Conservation (phyloP, 2,888 invertebrate species). For the Dicycla oo region DNA sequence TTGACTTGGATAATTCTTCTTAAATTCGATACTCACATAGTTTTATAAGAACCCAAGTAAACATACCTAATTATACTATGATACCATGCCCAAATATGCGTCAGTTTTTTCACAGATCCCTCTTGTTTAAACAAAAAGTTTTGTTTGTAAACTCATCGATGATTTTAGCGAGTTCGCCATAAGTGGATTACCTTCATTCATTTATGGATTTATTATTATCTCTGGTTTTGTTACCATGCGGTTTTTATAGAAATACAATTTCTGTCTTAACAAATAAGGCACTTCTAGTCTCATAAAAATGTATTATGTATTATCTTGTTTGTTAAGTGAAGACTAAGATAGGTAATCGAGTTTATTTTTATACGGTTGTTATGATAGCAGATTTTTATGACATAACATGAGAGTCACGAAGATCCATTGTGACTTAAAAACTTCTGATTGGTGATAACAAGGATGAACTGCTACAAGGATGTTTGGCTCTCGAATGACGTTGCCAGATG, state of each 20-base stretch:
- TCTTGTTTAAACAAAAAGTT: slow-evolving; percentile 17
- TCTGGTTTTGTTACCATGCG: slow-evolving; percentile 3
- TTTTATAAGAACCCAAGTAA: slow-evolving; percentile 2
- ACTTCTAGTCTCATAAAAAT: slow-evolving; percentile 7
- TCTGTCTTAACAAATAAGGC: slow-evolving; percentile 18
- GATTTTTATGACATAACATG: slow-evolving; percentile 25
- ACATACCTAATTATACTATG: neutral
- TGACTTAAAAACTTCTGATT: neutral
- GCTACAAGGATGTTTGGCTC: neutral
- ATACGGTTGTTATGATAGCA: slow-evolving; percentile 8
- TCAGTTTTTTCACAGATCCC: neutral
- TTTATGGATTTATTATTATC: slow-evolving; percentile 5
- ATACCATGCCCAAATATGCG: slow-evolving; percentile 7
- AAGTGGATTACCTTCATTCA: slow-evolving; percentile 22
- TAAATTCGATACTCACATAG: neutral
- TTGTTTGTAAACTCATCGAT: slow-evolving; percentile 32
- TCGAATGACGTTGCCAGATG: neutral
- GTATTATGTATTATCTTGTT: slow-evolving; percentile 39
- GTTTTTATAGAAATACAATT: slow-evolving; percentile 5
- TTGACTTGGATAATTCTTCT: neutral
- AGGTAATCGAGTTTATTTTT: slow-evolving; percentile 33
- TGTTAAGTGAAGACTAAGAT: slow-evolving; percentile 22
- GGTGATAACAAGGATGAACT: neutral
- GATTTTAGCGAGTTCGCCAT: slow-evolving; percentile 24
- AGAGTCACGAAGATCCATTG: slow-evolving; percentile 8